Conservation (phyloP, 1,140 invertebrate genomes). For the Parasteatoda tepidariorum region DNA sequence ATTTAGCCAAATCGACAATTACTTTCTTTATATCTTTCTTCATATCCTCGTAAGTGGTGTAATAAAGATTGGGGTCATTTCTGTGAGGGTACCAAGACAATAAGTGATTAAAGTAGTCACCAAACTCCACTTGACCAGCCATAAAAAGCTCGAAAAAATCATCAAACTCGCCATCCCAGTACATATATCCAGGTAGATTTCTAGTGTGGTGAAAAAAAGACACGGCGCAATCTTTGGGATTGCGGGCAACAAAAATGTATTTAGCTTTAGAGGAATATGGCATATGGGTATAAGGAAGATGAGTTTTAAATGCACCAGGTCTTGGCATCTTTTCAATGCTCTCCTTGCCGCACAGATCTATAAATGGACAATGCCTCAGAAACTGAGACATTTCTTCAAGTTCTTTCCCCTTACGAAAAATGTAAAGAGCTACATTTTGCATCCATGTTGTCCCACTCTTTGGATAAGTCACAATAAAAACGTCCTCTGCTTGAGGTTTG, state of each 20-base stretch:
- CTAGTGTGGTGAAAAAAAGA: constrained; percentile 86
- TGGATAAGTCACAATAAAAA: constrained; percentile 61
- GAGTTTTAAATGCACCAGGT: constrained; percentile 73
- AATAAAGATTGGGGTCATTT: constrained; percentile 66
- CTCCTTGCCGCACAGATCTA: constrained; percentile 7
- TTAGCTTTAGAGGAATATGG: constrained; percentile 70
- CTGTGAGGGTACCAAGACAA: constrained; percentile 65
- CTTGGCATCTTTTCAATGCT: constrained; percentile 12
- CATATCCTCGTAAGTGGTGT: constrained; percentile 65
- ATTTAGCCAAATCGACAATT: constrained; percentile 50
- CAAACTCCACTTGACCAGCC: constrained; percentile 66
- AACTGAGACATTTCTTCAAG: not conserved
- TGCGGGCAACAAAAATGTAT: constrained; percentile 81
- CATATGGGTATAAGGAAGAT: constrained; percentile 79
- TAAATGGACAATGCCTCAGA: not conserved
- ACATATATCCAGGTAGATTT: constrained; percentile 68
- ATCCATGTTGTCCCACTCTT: constrained; percentile 67
- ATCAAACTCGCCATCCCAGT: constrained; percentile 64
- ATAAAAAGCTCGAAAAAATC: constrained; percentile 67
- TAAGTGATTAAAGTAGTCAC: constrained; percentile 69
- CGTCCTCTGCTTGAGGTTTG: constrained; percentile 53
- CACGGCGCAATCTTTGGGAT: constrained; percentile 87
- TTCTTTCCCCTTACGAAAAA: constrained; percentile 38
- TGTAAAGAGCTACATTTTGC: constrained; percentile 64
- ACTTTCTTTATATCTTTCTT: constrained; percentile 30